phyloP scores from a whole-genome alignment of 2,113 vertebrate genomes.

The Lophotis ruficrista region DNA sequence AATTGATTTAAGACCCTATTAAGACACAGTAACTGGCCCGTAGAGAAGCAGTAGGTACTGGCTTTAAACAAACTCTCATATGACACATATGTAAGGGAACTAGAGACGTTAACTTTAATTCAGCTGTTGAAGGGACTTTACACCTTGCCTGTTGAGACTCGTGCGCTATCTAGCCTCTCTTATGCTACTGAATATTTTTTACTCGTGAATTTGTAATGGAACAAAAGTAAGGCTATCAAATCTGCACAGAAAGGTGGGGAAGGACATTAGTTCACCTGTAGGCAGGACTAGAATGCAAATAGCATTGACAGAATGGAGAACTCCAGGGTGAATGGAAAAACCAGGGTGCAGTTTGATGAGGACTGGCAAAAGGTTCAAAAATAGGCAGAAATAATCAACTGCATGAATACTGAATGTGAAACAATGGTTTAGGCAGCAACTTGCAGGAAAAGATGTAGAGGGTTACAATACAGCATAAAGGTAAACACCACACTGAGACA shows the following conservation, averaged over 20 bases:
- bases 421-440: neutral
- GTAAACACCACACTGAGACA: neutral
- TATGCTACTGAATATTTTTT: neutral
- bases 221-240: neutral
- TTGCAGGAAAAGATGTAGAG: neutral
- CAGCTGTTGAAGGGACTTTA: neutral
- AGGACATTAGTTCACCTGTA: neutral
- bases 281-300: neutral
- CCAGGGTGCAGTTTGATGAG: neutral
- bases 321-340: neutral
- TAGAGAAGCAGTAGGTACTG: neutral
- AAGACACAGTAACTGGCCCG: neutral
- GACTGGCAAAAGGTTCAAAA: neutral
- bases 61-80: neutral
- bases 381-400: neutral
- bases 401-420: neutral
- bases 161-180: neutral
- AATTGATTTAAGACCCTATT: neutral
- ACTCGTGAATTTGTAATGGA: neutral
- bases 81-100: neutral
- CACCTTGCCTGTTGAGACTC: neutral
- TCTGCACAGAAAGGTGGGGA: neutral
- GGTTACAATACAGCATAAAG: neutral
- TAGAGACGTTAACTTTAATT: neutral
- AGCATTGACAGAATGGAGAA: neutral